Evolutionary conservation across 1,140 invertebrate genomes (phyloP).

Genomic region (Tyrophagus putrescentiae): DNA sequence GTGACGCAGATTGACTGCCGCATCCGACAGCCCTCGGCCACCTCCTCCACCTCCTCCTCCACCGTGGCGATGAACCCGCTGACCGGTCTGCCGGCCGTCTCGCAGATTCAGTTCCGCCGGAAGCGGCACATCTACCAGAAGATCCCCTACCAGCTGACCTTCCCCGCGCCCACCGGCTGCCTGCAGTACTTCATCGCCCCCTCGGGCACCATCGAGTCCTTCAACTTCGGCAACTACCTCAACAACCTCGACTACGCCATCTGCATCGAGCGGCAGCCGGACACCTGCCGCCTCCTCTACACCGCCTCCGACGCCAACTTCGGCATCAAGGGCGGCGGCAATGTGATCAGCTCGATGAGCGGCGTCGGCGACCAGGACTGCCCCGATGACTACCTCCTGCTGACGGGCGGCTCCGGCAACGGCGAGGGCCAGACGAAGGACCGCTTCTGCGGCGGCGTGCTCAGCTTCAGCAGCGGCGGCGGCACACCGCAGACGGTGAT

Average conservation of each 20-base stretch:
- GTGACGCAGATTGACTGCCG: conserved; percentile 25
- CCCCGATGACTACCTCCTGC: conserved; percentile 20
- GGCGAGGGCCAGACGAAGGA: conserved; percentile 21
- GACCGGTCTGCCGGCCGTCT: not conserved
- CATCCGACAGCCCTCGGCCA: not conserved
- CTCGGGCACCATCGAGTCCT: conserved; percentile 42
- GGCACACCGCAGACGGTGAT: not conserved
- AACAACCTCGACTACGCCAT: conserved; percentile 29
- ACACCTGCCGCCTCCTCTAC: conserved; percentile 26
- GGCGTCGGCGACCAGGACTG: conserved; percentile 22
- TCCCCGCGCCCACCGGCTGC: conserved; percentile 44
- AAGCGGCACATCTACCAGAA: not conserved
- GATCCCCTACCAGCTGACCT: conserved; percentile 15
- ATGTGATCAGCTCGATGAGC: not conserved
- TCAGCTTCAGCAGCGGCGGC: not conserved
- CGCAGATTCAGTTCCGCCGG: not conserved
- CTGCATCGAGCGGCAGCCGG: conserved; percentile 27
- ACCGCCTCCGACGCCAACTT: conserved; percentile 13
- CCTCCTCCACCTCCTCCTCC: not conserved
- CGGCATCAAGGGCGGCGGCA: not conserved
- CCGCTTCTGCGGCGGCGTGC: conserved; percentile 22
- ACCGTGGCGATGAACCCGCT: not conserved
- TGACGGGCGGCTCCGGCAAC: conserved; percentile 19
- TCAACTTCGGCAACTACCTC: conserved; percentile 41
- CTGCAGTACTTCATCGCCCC: conserved; percentile 47